Evolutionary conservation across 2,888 invertebrate genomes (phyloP), one percentile per base, ranked within the genome.

Genomic region (Linnaemya tessellans): DNA sequence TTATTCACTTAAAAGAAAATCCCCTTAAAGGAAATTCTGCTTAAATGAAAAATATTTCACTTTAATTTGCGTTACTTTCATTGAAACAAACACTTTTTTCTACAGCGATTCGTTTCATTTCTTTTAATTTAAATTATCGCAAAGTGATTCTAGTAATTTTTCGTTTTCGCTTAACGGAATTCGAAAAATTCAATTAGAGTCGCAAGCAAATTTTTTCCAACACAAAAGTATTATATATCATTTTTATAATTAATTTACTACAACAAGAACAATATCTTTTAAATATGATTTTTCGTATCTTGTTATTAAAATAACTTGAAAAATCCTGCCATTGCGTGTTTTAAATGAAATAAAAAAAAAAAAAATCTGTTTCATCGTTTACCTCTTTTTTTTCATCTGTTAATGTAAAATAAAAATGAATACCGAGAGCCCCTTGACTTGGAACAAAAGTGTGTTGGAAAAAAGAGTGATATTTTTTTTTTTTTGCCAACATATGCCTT

Each of bases 401-500:
- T 35, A 5, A 30, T 30, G 30, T 30, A 64, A 10, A 62, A 38
- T n/a, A 43, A 64, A 79, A 54, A 25, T 8, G 51, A 54, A 70
- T 18, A 77, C 43, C 62, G 54, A 54, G 22, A 71, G 18, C 38
- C 62, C 62, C 30, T 51, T n/a, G 30, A 64, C 56, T 38, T 38
- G 30, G 9, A 51, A 64, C 20, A 79, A 71, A 80, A 65, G 43
- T 60, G 49, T 68, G 62, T 68, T 68, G n/a, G 18, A 20, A 54
- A 56, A 70, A 70, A 20, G 70, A 62, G 60, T 38, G 18, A 8
- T 30, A 9, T 49, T 49, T 49, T 30, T 2, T 30, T 30, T 1
- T 25, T 70, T 75, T 41, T 75, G 64, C 70, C 56, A 70, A 70
- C 64, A 70, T 64, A 64, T 75, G 75, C 56, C 75, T 64, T 73